A percentile compares a stretch with the other conserved stretches of the same genome.
Evolutionary conservation across 1,140 invertebrate genomes (phyloP).

Genomic region (Panonychus citri): DNA sequence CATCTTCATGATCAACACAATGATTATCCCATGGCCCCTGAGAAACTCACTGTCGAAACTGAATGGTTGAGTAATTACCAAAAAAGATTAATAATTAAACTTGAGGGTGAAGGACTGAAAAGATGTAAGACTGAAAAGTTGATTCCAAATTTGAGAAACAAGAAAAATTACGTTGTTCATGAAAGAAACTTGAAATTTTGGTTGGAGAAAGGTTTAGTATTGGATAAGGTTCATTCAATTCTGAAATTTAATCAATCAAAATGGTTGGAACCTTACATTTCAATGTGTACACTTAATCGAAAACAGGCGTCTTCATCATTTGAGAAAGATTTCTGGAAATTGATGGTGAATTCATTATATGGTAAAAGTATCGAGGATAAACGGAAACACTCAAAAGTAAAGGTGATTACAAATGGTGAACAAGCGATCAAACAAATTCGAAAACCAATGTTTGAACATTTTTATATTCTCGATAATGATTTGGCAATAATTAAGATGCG

Average conservation of each 20-base stretch:
- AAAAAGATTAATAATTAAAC: background rate
- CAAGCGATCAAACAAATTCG: constrained; percentile 19
- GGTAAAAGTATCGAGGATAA: constrained; percentile 29
- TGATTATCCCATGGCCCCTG: background rate
- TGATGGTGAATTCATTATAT: constrained; percentile 27
- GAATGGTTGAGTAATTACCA: background rate
- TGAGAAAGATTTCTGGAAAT: constrained; percentile 19
- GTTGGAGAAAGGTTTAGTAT: constrained; percentile 22
- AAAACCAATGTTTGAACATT: constrained; percentile 22
- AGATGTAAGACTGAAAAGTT: constrained; percentile 2
- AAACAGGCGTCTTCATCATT: constrained; percentile 16
- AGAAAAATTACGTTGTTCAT: constrained; percentile 26
- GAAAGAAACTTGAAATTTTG: constrained; percentile 27
- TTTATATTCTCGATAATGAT: constrained; percentile 13
- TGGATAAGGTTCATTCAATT: constrained; percentile 27
- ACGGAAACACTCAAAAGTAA: constrained; percentile 23
- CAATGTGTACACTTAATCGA: constrained; percentile 21
- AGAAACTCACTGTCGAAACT: background rate
- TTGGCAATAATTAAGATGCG: constrained; percentile 1
- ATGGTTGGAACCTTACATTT: constrained; percentile 26
- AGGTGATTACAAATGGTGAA: constrained; percentile 19
- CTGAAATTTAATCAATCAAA: constrained; percentile 25
- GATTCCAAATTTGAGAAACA: constrained; percentile 5
- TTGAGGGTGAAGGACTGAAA: background rate
- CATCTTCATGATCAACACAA: background rate